phyloP scores from a whole-genome alignment of 2,888 invertebrate genomes.

The Limnephilus auricula region DNA sequence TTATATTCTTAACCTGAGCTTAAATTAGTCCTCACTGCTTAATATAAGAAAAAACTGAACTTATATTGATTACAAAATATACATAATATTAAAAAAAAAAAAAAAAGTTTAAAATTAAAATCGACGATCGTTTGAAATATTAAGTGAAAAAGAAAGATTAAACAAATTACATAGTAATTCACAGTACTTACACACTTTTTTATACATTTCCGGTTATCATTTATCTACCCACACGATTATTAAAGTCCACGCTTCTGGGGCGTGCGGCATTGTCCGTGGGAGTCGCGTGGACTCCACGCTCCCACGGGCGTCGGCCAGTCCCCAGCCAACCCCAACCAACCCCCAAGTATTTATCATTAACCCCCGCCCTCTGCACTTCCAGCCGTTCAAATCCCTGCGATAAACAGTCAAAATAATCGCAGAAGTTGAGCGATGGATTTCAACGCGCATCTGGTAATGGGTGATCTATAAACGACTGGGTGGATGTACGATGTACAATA shows the following conservation, averaged over 20 bases:
- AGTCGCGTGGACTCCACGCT: slow-evolving; percentile 77
- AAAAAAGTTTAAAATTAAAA: too few species aligned
- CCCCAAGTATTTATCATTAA: slow-evolving; percentile 36
- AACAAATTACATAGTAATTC: not conserved
- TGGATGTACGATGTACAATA: not conserved
- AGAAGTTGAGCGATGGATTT: not conserved
- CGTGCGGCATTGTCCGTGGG: slow-evolving; percentile 72
- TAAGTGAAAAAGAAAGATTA: not conserved
- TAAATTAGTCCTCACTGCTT: too few species aligned
- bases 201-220: slow-evolving; percentile 20
- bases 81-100: too few species aligned
- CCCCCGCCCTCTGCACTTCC: slow-evolving; percentile 6
- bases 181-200: not conserved
- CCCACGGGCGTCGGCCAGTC: slow-evolving; percentile 71
- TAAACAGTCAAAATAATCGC: not conserved
- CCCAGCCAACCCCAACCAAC: not conserved
- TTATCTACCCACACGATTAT: slow-evolving; percentile 62
- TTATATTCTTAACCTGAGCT: too few species aligned
- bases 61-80: too few species aligned
- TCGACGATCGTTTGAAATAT: too few species aligned
- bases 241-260: slow-evolving; percentile 58
- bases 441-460: not conserved
- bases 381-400: not conserved
- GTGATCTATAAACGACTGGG: not conserved
- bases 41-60: too few species aligned